phyloP scores from a whole-genome alignment of 2,888 invertebrate species.

The Parapristionchus giblindavisi region DNA sequence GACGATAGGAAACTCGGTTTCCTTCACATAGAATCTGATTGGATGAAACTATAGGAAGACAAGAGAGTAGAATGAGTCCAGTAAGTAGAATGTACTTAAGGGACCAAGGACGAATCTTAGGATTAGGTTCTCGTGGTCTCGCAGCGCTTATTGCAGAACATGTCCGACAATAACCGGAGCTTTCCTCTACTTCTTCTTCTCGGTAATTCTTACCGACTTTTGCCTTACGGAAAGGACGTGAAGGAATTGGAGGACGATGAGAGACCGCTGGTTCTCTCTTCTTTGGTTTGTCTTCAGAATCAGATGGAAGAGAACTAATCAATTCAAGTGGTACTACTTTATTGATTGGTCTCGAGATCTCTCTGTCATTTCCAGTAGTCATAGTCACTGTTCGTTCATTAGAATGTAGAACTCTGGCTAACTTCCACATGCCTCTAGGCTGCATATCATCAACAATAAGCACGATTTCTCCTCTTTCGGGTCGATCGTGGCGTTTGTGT shows the following conservation, averaged over 20 bases:
- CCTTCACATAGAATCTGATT: background rate
- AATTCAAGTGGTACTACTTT: conserved; percentile 1
- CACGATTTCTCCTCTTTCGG: too few species aligned
- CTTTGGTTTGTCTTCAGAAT: too few species aligned
- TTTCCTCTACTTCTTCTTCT: too few species aligned
- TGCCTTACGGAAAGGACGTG: too few species aligned
- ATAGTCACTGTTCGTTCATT: conserved; percentile 1
- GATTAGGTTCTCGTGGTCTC: too few species aligned
- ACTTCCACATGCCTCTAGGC: conserved; percentile 3
- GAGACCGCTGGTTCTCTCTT: too few species aligned
- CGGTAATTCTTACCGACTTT: too few species aligned
- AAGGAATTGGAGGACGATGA: background rate
- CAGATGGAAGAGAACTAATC: too few species aligned
- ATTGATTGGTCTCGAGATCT: background rate
- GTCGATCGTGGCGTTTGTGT: too few species aligned
- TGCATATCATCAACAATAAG: conserved; percentile 9
- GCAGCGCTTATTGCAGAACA: too few species aligned
- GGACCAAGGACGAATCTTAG: too few species aligned
- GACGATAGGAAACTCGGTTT: background rate
- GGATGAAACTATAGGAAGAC: background rate
- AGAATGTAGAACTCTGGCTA: background rate
- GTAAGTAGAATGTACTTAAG: background rate
- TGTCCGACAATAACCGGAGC: too few species aligned
- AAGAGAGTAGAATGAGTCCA: background rate
- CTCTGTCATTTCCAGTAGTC: background rate